Percentiles rank a stretch among this genome's conserved stretches.
Conservation (phyloP, 2,888 invertebrate species). For the Caenorhabditis becei region DNA sequence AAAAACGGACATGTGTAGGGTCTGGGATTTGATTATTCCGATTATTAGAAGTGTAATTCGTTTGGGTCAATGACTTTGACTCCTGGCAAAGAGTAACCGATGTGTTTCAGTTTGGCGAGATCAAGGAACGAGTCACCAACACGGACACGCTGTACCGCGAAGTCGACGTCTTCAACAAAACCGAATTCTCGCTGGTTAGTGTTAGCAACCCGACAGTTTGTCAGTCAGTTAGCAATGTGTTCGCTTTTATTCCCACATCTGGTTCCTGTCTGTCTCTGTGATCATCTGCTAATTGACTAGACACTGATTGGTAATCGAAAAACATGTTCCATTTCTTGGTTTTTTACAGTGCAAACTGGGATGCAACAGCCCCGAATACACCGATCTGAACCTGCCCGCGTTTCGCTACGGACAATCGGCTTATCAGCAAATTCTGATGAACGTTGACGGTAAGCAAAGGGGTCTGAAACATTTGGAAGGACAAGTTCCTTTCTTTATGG, state of each 20-base stretch:
- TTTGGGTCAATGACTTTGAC: conserved; percentile 41
- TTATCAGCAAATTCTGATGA: conserved; percentile 57
- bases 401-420: conserved; percentile 66
- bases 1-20: conserved; percentile 44
- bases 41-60: conserved; percentile 12
- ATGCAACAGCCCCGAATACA: conserved; percentile 68
- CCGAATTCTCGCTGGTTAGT: conserved; percentile 69
- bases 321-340: conserved; percentile 45
- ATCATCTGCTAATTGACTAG: conserved; percentile 15
- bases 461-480: background rate
- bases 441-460: conserved; percentile 48
- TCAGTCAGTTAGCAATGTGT: background rate
- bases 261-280: conserved; percentile 7
- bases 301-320: background rate
- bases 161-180: conserved; percentile 65
- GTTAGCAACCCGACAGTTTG: background rate
- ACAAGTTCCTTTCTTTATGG: too few relatives aligned
- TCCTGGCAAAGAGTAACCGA: too few relatives aligned
- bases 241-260: background rate
- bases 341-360: conserved; percentile 70
- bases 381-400: conserved; percentile 67
- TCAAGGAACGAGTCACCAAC: conserved; percentile 54
- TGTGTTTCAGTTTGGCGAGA: conserved; percentile 62
- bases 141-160: conserved; percentile 59
- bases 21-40: too few relatives aligned